These are phyloP conservation scores for Limanda limanda DNA, from an alignment of 2,113 vertebrate genomes.

Conservation along the genomic window DNA sequence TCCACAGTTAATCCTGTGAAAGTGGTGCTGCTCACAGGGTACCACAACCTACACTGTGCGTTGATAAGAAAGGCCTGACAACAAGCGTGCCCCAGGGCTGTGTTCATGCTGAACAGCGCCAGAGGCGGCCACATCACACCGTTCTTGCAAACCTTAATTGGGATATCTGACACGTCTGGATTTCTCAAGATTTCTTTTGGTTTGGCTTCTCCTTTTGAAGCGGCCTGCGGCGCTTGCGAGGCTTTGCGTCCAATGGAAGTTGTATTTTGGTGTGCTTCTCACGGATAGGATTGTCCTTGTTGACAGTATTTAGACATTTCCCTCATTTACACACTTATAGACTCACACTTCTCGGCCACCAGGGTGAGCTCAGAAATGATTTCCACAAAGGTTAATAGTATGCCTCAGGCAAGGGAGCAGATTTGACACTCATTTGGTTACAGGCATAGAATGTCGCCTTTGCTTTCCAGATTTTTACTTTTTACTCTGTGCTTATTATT, in stretches of 20 bases:
- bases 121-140: slow-evolving; percentile 28
- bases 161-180: slow-evolving; percentile 34
- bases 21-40: slow-evolving; percentile 37
- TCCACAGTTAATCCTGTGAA: slow-evolving; percentile 52
- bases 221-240: neutral
- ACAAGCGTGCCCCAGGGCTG: slow-evolving; percentile 42
- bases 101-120: slow-evolving; percentile 40
- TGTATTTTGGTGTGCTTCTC: neutral
- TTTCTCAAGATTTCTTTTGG: slow-evolving; percentile 23
- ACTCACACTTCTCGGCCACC: slow-evolving; percentile 7
- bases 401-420: slow-evolving; percentile 48
- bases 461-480: slow-evolving; percentile 43
- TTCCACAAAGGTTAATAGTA: slow-evolving; percentile 73
- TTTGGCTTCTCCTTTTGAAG: neutral
- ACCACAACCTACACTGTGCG: slow-evolving; percentile 18
- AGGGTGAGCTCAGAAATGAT: slow-evolving; percentile 1
- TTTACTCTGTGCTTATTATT: slow-evolving; percentile 46
- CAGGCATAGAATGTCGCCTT: slow-evolving; percentile 59
- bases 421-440: slow-evolving; percentile 54
- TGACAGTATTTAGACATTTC: neutral
- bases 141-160: slow-evolving; percentile 48
- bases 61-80: slow-evolving; percentile 59
- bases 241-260: slow-evolving; percentile 3
- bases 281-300: neutral
- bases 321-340: slow-evolving; percentile 13